A percentile compares a stretch with the other conserved stretches of the same genome.
Evolutionary conservation across 2,888 invertebrate genomes (phyloP).

Genomic region (Latheticus oryzae): DNA sequence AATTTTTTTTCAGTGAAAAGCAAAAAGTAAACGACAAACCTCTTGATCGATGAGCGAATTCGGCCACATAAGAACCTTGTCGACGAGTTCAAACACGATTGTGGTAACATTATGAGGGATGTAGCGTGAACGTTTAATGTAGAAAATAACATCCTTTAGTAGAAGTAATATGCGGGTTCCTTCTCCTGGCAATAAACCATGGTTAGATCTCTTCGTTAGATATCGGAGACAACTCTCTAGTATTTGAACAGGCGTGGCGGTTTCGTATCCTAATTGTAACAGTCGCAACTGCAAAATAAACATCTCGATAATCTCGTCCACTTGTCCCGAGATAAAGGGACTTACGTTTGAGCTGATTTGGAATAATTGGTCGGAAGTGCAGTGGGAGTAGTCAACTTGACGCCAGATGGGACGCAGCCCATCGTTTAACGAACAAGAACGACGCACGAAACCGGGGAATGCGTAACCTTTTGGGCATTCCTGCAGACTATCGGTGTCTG

Average conservation of each 20-base stretch:
- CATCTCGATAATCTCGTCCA: not conserved
- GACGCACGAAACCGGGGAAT: constrained; percentile 65
- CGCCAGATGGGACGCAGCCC: constrained; percentile 79
- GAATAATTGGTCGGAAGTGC: constrained; percentile 74
- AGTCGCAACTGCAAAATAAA: constrained; percentile 66
- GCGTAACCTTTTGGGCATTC: constrained; percentile 70
- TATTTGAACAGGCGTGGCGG: constrained; percentile 70
- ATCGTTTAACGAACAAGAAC: constrained; percentile 72
- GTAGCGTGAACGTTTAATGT: constrained; percentile 36
- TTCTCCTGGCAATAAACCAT: constrained; percentile 70
- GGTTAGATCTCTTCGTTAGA: constrained; percentile 53
- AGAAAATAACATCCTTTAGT: constrained; percentile 70
- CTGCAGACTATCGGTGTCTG: constrained; percentile 77
- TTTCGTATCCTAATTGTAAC: constrained; percentile 74
- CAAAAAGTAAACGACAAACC: constrained; percentile 65
- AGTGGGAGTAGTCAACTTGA: constrained; percentile 80
- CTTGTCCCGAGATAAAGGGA: constrained; percentile 19
- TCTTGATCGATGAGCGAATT: constrained; percentile 79
- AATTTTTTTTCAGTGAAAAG: not conserved
- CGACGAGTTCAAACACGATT: constrained; percentile 72
- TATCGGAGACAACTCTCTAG: constrained; percentile 70
- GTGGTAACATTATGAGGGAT: constrained; percentile 65
- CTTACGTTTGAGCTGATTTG: constrained; percentile 74
- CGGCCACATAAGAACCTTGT: constrained; percentile 74
- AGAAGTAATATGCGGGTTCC: constrained; percentile 73